These are phyloP conservation scores for Fulmarus glacialis DNA, from an alignment of 2,113 vertebrate species.

Conservation along the genomic window DNA sequence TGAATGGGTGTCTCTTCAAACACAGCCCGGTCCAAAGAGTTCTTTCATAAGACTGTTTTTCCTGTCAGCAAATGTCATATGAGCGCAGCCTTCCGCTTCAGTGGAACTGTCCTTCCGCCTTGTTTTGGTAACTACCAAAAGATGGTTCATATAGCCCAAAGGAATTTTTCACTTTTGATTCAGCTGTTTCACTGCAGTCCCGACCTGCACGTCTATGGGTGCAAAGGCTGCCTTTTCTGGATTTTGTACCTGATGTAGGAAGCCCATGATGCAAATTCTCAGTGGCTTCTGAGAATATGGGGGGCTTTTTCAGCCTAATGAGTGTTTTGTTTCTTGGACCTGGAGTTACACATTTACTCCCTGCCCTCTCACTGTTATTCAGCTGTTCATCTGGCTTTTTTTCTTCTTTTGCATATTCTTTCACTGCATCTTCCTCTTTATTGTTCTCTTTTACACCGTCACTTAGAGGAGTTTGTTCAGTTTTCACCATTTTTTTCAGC, in stretches of 20 bases:
- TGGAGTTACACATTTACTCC: neutral
- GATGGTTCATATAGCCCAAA: slow-evolving; percentile 8
- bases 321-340: neutral
- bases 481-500: neutral
- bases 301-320: neutral
- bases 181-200: neutral
- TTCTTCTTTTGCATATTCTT: neutral
- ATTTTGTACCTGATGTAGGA: neutral
- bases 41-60: slow-evolving; percentile 43
- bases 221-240: neutral
- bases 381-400: neutral
- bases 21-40: slow-evolving; percentile 30
- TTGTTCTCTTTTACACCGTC: neutral
- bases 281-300: slow-evolving; percentile 40
- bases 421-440: neutral
- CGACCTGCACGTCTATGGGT: neutral
- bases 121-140: neutral
- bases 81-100: neutral
- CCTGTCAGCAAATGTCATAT: neutral
- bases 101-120: neutral
- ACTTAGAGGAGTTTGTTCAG: neutral
- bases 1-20: neutral
- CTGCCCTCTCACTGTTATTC: neutral
- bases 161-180: neutral
- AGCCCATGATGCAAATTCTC: slow-evolving; percentile 73